Conservation (phyloP, 2,113 vertebrate genomes). For the Nothocercus nigrocapillus region DNA sequence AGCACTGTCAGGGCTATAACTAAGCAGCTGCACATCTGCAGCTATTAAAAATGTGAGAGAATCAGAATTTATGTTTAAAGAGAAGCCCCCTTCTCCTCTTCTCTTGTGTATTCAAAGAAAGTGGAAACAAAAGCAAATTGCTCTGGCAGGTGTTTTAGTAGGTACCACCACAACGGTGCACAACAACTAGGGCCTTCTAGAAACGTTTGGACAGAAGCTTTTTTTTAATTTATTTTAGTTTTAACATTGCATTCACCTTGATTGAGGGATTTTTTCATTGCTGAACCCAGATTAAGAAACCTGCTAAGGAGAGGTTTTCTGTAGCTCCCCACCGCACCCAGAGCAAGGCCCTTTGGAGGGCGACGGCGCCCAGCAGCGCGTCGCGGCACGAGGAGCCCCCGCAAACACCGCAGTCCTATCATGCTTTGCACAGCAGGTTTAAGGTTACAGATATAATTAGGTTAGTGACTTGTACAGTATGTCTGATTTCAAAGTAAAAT, state of each 20-base stretch:
- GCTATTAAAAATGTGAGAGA: not conserved
- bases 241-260: fast-evolving
- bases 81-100: not conserved
- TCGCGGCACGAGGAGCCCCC: not conserved
- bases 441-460: constrained; percentile 44
- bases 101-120: not conserved
- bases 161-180: not conserved
- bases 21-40: not conserved
- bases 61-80: not conserved
- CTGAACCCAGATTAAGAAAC: not conserved
- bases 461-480: constrained; percentile 34
- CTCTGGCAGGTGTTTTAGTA: not conserved
- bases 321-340: not conserved
- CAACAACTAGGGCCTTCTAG: not conserved
- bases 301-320: not conserved
- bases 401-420: not conserved
- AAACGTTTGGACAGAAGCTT: not conserved
- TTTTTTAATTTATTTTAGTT: not conserved
- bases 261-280: not conserved
- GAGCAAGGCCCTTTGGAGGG: not conserved
- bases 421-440: not conserved
- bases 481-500: constrained; percentile 70
- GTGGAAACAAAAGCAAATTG: not conserved
- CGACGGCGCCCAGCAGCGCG: not conserved
- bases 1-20: not conserved